Percentiles rank a stretch among this genome's conserved stretches.
Conservation (phyloP, 2,113 vertebrate genomes). For the Osmerus eperlanus region DNA sequence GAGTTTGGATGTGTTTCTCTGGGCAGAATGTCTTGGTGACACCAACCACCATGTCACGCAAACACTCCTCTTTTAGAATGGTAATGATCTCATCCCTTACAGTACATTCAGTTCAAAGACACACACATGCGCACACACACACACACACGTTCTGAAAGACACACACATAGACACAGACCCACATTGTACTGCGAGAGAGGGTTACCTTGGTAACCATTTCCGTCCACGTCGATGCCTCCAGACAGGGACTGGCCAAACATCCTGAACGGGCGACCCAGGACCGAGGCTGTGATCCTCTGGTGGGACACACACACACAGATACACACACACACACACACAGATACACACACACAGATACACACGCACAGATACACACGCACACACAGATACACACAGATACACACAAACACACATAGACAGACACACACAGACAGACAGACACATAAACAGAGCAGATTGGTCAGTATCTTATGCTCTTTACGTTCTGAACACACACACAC, state of each 20-base stretch:
- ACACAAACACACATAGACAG: background rate
- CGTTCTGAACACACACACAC: no score
- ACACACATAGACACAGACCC: background rate
- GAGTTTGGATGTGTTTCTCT: background rate
- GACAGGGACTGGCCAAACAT: slow-evolving; percentile 88
- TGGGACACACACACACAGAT: slow-evolving; percentile 13
- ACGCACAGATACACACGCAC: background rate
- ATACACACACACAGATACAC: background rate
- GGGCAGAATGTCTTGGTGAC: background rate
- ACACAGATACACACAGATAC: background rate
- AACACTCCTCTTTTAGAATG: no score
- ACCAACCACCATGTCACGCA: no score
- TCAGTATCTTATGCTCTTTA: no score
- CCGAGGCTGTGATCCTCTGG: slow-evolving; percentile 78
- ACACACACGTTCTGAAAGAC: background rate
- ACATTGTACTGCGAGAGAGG: background rate
- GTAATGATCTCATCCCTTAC: no score
- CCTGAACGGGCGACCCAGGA: slow-evolving; percentile 69
- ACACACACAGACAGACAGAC: background rate
- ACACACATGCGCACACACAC: background rate
- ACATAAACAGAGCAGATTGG: no score
- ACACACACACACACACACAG: background rate
- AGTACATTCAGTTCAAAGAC: no score
- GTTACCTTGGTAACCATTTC: slow-evolving; percentile 83
- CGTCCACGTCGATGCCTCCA: slow-evolving; percentile 79